These are phyloP conservation scores for Prunella fulvescens DNA, from an alignment of 2,113 vertebrate genomes.

Conservation along the genomic window DNA sequence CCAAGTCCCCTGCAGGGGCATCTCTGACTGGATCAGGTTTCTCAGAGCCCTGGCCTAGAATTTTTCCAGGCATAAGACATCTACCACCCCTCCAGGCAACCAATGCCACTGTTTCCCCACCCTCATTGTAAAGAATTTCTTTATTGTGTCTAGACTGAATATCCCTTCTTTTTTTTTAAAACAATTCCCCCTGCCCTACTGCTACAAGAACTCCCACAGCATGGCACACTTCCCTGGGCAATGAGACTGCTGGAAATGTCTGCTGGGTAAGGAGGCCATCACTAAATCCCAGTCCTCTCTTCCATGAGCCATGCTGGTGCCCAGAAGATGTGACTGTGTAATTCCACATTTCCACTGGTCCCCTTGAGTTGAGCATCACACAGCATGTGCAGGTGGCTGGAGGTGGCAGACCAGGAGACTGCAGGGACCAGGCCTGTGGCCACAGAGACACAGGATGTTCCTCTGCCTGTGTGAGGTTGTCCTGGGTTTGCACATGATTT, in stretches of 20 bases:
- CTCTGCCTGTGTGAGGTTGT: rapidly evolving
- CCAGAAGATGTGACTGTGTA: not conserved
- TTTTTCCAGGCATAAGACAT: not conserved
- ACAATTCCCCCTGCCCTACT: not conserved
- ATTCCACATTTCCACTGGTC: not conserved
- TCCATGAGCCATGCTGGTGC: rapidly evolving
- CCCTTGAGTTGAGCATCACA: rapidly evolving
- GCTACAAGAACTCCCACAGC: not conserved
- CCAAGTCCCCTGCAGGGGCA: not conserved
- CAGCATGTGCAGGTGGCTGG: rapidly evolving
- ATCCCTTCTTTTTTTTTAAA: not conserved
- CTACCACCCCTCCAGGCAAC: not conserved
- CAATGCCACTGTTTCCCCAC: not conserved
- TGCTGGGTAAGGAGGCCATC: not conserved
- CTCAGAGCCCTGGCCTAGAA: not conserved
- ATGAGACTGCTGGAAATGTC: not conserved
- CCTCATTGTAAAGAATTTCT: not conserved
- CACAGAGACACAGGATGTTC: rapidly evolving
- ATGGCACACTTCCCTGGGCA: not conserved
- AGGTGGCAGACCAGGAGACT: not conserved
- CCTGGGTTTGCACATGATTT: rapidly evolving
- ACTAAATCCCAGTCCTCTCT: not conserved
- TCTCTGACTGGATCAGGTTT: not conserved
- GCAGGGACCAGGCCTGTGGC: not conserved
- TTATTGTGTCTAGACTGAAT: not conserved